Base-by-base conservation (phyloP, 2,888 invertebrate species). In the Holacanthella duospinosa region DNA sequence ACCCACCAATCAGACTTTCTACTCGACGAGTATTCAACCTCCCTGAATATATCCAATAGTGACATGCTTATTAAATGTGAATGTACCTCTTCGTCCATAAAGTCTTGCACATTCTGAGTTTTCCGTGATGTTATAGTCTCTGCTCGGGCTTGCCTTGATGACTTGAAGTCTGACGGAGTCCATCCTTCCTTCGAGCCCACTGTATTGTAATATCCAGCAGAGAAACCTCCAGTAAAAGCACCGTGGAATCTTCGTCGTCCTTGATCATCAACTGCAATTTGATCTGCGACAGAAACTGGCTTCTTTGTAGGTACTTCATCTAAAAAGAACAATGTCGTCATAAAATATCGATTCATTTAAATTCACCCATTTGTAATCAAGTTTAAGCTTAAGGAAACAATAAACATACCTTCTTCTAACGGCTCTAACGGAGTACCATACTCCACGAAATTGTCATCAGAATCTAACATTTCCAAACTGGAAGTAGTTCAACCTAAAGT, bases 181-280 rank as follows among this genome's bases (percentile, higher is more conserved):
- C 94, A 99, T 59, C 97, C 96, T 80, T 97, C 95, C 68, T 89
- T 84, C 0, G 94, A 89, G 0, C 95, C 97, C 25, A 99, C 99
- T 0, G 93, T 88, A 76, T 99, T 99, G 76, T 89, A 96, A 75
- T 90, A 96, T 0, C 99, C 99, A 0, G 99, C 99, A 19, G 95
- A 93, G 77, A 97, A 99, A 1, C 90, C 94, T 0, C 99, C 99
- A 0, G 97, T 99, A 76, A 99, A 99, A 0, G 99, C 99, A 6
- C 99, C 99, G 78, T 99, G 99, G 77, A 99, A 99, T 73, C 97
- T 80, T 9, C 93, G 82, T 63, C 89, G 81, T 0, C 96, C 97
- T 75, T 90, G 86, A 29, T 85, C 87, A 77, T 97, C 96, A 59
- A 86, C 86, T 0, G 90, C 96, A 73, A 87, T 85, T 78, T 95